Conservation (phyloP, 2,888 invertebrate genomes). For the Ptilodon capucinus region DNA sequence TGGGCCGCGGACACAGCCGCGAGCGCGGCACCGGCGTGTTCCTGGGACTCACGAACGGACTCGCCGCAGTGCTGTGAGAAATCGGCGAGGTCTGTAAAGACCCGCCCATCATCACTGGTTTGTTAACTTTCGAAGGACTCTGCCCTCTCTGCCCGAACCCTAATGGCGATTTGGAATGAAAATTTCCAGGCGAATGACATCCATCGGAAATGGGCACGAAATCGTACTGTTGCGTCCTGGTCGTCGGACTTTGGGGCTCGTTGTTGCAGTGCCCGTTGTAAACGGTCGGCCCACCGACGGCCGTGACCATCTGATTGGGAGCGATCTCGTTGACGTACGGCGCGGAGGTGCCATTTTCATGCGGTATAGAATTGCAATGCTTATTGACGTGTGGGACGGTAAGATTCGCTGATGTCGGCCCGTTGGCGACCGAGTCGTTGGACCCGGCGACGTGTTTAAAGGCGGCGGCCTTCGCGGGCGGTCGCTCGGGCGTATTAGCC, state of each 20-base stretch:
- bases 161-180: conserved; percentile 69
- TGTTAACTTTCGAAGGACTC: conserved; percentile 65
- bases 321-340: conserved; percentile 45
- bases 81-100: conserved; percentile 75
- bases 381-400: conserved; percentile 43
- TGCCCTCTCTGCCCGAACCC: conserved; percentile 64
- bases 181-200: conserved; percentile 84
- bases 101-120: conserved; percentile 63
- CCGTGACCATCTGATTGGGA: conserved; percentile 43
- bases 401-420: conserved; percentile 40
- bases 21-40: conserved; percentile 88
- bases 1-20: conserved; percentile 81
- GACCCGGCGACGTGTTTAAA: conserved; percentile 56
- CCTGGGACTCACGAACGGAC: conserved; percentile 92
- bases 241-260: conserved; percentile 89
- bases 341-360: conserved; percentile 55
- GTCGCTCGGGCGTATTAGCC: conserved; percentile 45
- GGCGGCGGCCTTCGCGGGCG: conserved; percentile 45
- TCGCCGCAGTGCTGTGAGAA: conserved; percentile 86
- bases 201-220: conserved; percentile 94
- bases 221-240: conserved; percentile 90
- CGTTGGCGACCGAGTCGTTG: conserved; percentile 46
- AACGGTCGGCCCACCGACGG: conserved; percentile 46
- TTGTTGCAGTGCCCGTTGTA: conserved; percentile 69
- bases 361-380: conserved; percentile 45